Evolutionary conservation across 2,888 invertebrate species (phyloP).

Genomic region (Meteorus colon): DNA sequence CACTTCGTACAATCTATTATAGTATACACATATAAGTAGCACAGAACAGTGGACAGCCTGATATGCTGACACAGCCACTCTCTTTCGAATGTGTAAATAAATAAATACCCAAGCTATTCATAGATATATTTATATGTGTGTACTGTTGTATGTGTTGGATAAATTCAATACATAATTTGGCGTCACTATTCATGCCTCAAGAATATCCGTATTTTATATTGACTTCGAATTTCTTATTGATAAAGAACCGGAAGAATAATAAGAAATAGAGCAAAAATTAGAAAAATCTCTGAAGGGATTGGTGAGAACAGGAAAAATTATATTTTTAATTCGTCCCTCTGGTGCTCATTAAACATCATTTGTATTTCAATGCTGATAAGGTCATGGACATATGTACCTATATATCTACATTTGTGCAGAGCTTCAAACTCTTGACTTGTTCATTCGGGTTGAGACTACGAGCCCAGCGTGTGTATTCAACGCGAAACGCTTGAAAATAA

Average conservation of each 20-base stretch:
- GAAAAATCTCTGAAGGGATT: background rate
- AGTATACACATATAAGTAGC: background rate
- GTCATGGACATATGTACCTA: background rate
- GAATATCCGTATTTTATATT: background rate
- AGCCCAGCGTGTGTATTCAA: background rate
- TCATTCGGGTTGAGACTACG: background rate
- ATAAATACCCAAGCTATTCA: background rate
- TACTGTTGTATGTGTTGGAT: too few relatives aligned
- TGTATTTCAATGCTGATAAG: background rate
- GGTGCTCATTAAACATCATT: background rate
- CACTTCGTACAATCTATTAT: background rate
- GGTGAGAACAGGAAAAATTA: background rate
- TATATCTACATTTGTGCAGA: background rate
- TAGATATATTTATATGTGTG: background rate
- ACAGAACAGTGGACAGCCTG: background rate
- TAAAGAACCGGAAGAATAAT: background rate
- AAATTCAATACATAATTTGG: background rate
- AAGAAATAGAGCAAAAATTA: background rate
- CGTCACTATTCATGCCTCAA: background rate
- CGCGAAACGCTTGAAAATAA: conserved; percentile 6
- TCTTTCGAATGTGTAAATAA: background rate
- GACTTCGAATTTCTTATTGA: background rate
- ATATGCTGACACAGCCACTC: background rate
- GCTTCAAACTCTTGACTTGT: background rate
- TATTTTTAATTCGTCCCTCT: background rate